Evolutionary conservation across 2,888 invertebrate genomes (phyloP).

Genomic region (Byasa hedistus): DNA sequence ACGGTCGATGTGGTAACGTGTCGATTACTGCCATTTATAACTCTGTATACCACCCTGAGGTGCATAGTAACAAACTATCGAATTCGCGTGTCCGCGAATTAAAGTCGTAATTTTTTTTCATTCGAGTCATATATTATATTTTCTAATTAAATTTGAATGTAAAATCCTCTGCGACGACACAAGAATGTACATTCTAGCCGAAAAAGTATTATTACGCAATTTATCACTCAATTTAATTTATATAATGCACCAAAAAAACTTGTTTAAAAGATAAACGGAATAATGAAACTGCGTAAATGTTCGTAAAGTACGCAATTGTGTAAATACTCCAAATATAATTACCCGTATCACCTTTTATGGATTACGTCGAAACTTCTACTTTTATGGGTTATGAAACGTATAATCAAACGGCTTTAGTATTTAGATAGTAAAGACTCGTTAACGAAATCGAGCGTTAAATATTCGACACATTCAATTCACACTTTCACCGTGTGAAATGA

Average conservation of each 20-base stretch:
- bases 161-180: not conserved
- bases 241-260: not conserved
- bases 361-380: too few relatives aligned
- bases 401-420: not conserved
- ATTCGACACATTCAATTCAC: not conserved
- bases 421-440: not conserved
- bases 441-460: not conserved
- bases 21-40: conserved; percentile 25
- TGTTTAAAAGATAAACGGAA: not conserved
- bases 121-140: not conserved
- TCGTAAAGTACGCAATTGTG: not conserved
- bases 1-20: conserved; percentile 28
- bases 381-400: not conserved
- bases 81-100: conserved; percentile 2
- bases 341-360: conserved; percentile 8
- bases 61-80: not conserved
- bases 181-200: not conserved
- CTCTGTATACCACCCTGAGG: conserved; percentile 7
- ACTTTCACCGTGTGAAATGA: not conserved
- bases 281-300: conserved; percentile 7
- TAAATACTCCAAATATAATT: conserved; percentile 11
- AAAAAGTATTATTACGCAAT: not conserved
- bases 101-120: not conserved
- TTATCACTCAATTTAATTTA: not conserved
- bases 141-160: not conserved